phyloP scores from a whole-genome alignment of 2,888 invertebrate species.

The Hedychridium roseum region DNA sequence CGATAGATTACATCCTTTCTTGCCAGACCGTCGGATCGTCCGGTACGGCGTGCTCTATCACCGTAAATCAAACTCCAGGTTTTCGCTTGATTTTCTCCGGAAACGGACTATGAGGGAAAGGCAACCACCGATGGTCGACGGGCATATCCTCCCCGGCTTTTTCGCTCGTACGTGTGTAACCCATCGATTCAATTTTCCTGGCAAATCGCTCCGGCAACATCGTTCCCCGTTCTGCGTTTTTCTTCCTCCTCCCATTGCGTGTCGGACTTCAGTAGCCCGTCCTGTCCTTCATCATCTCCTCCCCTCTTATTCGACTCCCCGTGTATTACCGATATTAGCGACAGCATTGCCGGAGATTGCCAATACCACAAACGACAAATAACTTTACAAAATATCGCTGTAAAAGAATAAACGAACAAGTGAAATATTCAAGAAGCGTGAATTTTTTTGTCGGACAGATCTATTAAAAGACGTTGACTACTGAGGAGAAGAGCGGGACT shows the following conservation, averaged over 20 bases:
- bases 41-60: conserved; percentile 29
- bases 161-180: conserved; percentile 9
- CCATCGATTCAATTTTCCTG: conserved; percentile 18
- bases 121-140: conserved; percentile 17
- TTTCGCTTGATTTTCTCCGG: conserved; percentile 16
- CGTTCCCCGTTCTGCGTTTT: conserved; percentile 7
- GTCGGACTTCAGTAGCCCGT: too few relatives aligned
- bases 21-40: conserved; percentile 23
- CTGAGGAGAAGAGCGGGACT: too few relatives aligned
- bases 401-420: too few relatives aligned
- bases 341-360: too few relatives aligned
- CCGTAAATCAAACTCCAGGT: conserved; percentile 31
- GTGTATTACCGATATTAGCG: too few relatives aligned
- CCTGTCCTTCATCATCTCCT: background rate
- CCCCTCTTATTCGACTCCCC: too few relatives aligned
- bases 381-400: too few relatives aligned
- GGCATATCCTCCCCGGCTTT: conserved; percentile 17
- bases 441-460: too few relatives aligned
- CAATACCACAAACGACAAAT: too few relatives aligned
- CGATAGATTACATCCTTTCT: conserved; percentile 25
- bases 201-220: conserved; percentile 14
- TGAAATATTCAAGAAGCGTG: too few relatives aligned
- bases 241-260: too few relatives aligned
- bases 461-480: too few relatives aligned
- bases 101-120: background rate